Conservation (phyloP, 2,113 vertebrate genomes). For the Polypterus bichir region DNA sequence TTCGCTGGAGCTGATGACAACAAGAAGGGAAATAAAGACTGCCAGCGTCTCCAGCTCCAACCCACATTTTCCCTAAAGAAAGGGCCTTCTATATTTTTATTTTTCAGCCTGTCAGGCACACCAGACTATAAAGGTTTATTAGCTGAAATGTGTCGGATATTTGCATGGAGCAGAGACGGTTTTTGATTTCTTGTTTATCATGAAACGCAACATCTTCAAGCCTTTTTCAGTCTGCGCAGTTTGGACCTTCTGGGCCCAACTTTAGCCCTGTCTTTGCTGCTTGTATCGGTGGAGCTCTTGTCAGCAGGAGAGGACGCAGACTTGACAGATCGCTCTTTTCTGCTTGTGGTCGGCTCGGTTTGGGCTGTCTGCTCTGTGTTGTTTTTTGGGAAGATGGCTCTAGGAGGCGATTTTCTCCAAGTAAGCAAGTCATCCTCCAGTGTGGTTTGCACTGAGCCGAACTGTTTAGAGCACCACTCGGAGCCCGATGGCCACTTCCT, state of each 20-base stretch:
- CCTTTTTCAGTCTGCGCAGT: conserved; percentile 50
- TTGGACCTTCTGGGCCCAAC: conserved; percentile 53
- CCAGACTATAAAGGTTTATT: too few relatives aligned
- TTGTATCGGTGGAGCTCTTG: conserved; percentile 38
- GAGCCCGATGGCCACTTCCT: conserved; percentile 36
- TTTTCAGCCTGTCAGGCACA: too few relatives aligned
- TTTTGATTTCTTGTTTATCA: neutral
- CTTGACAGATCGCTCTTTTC: conserved; percentile 47
- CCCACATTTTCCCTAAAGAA: too few relatives aligned
- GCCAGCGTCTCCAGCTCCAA: too few relatives aligned
- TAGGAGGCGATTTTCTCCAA: conserved; percentile 47
- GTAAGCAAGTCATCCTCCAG: conserved; percentile 53
- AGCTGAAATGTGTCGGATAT: neutral
- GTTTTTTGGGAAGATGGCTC: conserved; percentile 42
- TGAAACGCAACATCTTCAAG: conserved; percentile 21
- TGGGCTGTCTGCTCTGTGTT: conserved; percentile 46
- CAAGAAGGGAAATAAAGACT: neutral
- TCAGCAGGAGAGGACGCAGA: conserved; percentile 32
- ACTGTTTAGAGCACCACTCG: conserved; percentile 41
- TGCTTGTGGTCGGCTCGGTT: conserved; percentile 42
- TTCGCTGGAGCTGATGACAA: neutral
- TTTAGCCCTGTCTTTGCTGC: conserved; percentile 39
- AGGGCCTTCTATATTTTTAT: too few relatives aligned
- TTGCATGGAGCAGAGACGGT: neutral
- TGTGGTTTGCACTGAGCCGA: conserved; percentile 35